Conservation (phyloP, 1,140 invertebrate species). For the Drosophila pachea region DNA sequence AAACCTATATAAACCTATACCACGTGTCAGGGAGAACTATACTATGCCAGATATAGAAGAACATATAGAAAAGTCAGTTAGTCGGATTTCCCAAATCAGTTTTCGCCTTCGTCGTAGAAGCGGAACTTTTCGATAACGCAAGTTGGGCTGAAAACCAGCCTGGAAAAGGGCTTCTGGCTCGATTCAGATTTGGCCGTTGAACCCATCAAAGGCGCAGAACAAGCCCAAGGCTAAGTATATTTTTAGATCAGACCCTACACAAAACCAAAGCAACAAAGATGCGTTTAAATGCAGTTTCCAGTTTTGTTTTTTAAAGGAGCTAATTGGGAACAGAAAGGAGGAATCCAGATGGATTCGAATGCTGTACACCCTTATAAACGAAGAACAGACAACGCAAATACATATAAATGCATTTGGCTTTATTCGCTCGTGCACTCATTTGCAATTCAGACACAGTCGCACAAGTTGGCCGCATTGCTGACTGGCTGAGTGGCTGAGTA, state of each 20-base stretch:
- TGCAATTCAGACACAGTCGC: conserved; percentile 65
- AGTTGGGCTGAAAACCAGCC: conserved; percentile 25
- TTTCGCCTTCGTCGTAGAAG: too few species aligned
- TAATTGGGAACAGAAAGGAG: too few species aligned
- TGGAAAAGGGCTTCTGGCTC: conserved; percentile 6
- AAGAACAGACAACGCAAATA: conserved; percentile 2
- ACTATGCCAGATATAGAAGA: too few species aligned
- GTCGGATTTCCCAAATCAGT: too few species aligned
- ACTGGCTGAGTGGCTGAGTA: conserved; percentile 29
- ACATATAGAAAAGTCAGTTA: too few species aligned
- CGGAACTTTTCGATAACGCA: too few species aligned
- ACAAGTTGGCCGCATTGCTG: conserved; percentile 60
- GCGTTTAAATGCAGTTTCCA: conserved; percentile 17
- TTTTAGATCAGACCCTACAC: conserved; percentile 43
- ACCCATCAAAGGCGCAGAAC: conserved; percentile 23
- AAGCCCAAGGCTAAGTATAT: conserved; percentile 65
- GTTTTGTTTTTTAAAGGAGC: not conserved
- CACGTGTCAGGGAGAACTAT: too few species aligned
- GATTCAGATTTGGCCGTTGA: conserved; percentile 40
- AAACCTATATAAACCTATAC: too few species aligned
- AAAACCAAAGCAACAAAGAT: conserved; percentile 23
- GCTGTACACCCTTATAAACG: too few species aligned
- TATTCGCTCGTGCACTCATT: conserved; percentile 61
- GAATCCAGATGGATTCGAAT: too few species aligned
- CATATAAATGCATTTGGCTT: conserved; percentile 43